Base-by-base conservation (phyloP, 30 jellyfish, hydroid and myxozoan species). In the Aurelia sp. region DNA sequence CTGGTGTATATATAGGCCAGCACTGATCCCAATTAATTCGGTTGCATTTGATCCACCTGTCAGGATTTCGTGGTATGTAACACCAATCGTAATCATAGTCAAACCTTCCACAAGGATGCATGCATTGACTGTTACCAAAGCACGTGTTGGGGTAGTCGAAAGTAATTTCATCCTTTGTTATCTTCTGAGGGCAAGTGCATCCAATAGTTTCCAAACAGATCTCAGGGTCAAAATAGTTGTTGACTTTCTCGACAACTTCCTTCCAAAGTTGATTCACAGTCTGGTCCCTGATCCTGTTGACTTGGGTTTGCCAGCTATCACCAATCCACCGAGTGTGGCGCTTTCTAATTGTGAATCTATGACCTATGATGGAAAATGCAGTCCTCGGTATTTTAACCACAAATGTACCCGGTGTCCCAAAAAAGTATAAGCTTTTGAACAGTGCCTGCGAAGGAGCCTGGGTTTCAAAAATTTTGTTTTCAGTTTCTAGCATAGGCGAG, bases 211-310 rank as follows among this genome's bases (percentile, higher is more conserved):
- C 70, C n/a, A 41, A 53, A 22, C 68, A 51, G 70, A 73, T 73
- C 47, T 13, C 70, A 17, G 84, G 69, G 40, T 73, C 72, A 71
- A 73, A 73, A 44, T 31, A 73, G 7, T 73, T 50, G 70, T 73
- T 73, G 41, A 48, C 53, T 52, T 73, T 73, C 27, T 73, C 84
- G 30, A 73, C 84, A 27, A 73, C 84, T 57, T 73, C 84, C 23
- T 47, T 73, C 84, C 84, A 73, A 66, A 73, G 27, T 71, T 1
- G 50, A 13, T 73, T 66, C 10, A n/a, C 50, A 18, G 70, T 52
- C 6, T n/a, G 71, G 22, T 47, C 71, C 27, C 53, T 20, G 27
- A 73, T n/a, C 23, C 50, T 73, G 27, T 73, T 73, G 21, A 73
- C 4, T 53, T 73, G 27, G 11, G 18, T 11, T 73, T 57, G 17